A percentile compares a stretch with the other conserved stretches of the same genome.
Evolutionary conservation across 2,113 vertebrate species (phyloP).

Genomic region (Equus quagga): DNA sequence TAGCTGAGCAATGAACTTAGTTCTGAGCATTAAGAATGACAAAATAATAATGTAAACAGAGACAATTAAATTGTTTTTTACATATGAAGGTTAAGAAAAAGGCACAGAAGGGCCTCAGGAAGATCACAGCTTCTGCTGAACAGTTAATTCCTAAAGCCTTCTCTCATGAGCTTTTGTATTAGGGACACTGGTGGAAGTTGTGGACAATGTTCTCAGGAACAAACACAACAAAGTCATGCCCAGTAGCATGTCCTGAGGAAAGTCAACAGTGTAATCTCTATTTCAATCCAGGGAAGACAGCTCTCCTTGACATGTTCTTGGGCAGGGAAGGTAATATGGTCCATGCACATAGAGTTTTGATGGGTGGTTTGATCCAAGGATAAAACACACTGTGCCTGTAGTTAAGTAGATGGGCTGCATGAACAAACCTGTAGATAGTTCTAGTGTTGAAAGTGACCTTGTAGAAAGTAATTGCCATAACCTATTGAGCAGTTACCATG

Average conservation of each 20-base stretch:
- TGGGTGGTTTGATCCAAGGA: not conserved
- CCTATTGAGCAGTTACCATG: not conserved
- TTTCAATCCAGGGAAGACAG: not conserved
- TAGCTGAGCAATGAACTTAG: not conserved
- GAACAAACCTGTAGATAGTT: not conserved
- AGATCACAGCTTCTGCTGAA: not conserved
- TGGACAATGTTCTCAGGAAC: not conserved
- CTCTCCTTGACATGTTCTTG: not conserved
- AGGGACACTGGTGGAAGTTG: not conserved
- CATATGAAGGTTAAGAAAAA: not conserved
- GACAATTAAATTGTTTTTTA: not conserved
- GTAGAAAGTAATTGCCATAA: not conserved
- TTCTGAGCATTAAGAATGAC: constrained; percentile 43
- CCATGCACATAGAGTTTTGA: not conserved
- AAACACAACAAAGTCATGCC: not conserved
- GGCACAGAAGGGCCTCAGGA: not conserved
- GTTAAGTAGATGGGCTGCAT: not conserved
- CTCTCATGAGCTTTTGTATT: not conserved
- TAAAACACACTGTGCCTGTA: not conserved
- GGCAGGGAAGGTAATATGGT: not conserved
- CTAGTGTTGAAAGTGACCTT: not conserved
- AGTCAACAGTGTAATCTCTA: not conserved
- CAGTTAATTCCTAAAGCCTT: not conserved
- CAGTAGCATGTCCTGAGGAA: not conserved
- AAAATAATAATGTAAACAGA: constrained; percentile 18